phyloP scores from a whole-genome alignment of 1,140 invertebrate species.

The Belonocnema kinseyi region DNA sequence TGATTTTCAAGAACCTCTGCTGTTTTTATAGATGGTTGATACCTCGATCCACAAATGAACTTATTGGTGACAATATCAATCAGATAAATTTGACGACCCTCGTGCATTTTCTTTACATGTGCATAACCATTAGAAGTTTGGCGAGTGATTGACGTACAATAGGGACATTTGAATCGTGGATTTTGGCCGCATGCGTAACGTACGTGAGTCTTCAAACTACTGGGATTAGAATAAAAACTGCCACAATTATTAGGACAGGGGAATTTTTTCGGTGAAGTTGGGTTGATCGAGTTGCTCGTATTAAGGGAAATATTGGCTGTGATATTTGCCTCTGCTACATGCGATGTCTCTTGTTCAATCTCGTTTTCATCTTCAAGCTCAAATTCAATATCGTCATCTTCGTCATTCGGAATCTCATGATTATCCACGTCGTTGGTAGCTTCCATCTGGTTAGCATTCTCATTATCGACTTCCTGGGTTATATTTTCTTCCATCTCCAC shows the following conservation, averaged over 20 bases:
- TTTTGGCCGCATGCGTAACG: constrained; percentile 70
- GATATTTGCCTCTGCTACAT: background rate
- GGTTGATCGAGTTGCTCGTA: background rate
- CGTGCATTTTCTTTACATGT: constrained; percentile 39
- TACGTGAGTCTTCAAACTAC: constrained; percentile 65
- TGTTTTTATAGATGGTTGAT: background rate
- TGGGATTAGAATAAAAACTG: background rate
- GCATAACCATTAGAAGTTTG: constrained; percentile 37
- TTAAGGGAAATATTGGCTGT: background rate
- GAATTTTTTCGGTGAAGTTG: background rate
- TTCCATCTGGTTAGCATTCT: too few species aligned
- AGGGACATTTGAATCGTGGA: constrained; percentile 68
- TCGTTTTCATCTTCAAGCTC: background rate
- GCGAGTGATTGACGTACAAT: constrained; percentile 52
- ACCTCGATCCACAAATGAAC: background rate
- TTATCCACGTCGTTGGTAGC: too few species aligned
- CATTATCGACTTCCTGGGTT: too few species aligned
- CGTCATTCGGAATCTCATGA: too few species aligned
- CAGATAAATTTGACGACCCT: constrained; percentile 25
- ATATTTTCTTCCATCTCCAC: too few species aligned
- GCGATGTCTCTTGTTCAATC: background rate
- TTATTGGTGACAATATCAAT: constrained; percentile 33
- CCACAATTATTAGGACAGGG: constrained; percentile 1
- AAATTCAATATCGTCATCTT: constrained; percentile 1
- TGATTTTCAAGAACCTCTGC: background rate